Base-by-base conservation (phyloP, 1,140 invertebrate species). In the Heliothis subflexa region DNA sequence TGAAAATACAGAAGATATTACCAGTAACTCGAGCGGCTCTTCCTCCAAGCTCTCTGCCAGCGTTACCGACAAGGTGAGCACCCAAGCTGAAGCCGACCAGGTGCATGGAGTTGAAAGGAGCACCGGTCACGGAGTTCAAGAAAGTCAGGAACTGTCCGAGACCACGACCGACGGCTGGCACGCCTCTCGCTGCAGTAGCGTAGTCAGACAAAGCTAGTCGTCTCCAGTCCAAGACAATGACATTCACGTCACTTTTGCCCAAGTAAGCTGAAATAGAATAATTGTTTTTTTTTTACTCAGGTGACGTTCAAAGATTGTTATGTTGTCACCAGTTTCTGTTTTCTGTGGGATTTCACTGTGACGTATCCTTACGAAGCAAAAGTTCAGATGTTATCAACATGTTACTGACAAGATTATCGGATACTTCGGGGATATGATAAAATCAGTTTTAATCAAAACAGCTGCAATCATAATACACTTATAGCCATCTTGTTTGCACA, bases 81-180 rank as follows among this genome's bases (percentile, higher is more conserved):
- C 98, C 98, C 71, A 98, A 91, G 81, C 97, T 97, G 90, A 99
- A 99, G 0, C 98, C 98, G 85, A 99, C 97, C 40, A 99, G 83
- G 87, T 99, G 98, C 75, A 98, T 95, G 81, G 95, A 94, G 28
- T 95, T 92, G 50, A 81, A 88, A 1, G 80, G 55, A 5, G 85
- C 80, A 1, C 87, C 90, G 11, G 86, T 86, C 0, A 81, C 77
- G 13, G 59, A n/a, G 61, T 82, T 85, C 3, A 96, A 77, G 76
- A 94, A 95, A 45, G 93, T 88, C 12, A 96, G 86, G 62, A 95
- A 95, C 78, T 91, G 91, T 47, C 91, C 94, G 2, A 95, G 75
- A 9, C 88, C 86, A 3, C 90, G 88, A 1, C 91, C 95, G 16
- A 94, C 85, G 52, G 72, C 85, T 25, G 80, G 81, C 0, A 96